These are phyloP conservation scores for Lathronympha strigana DNA, from an alignment of 2,888 invertebrate genomes.

Conservation along the genomic window DNA sequence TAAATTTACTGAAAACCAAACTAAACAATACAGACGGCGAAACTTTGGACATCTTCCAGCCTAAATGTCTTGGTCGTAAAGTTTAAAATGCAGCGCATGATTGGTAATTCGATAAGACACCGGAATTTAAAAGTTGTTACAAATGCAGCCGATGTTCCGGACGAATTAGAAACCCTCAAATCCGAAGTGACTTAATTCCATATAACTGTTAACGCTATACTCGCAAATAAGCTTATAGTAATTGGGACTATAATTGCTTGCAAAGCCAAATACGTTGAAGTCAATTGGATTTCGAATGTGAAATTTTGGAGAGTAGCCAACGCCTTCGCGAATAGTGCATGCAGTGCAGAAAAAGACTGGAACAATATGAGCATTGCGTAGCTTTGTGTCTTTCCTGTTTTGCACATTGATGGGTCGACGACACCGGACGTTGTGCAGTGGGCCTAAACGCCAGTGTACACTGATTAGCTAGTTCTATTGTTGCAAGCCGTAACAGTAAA, in stretches of 20 bases:
- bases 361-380: conserved; percentile 4
- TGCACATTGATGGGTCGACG: conserved; percentile 55
- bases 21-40: conserved; percentile 43
- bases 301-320: conserved; percentile 68
- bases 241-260: neutral
- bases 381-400: conserved; percentile 9
- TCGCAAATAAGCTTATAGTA: neutral
- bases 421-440: conserved; percentile 48
- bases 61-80: conserved; percentile 20
- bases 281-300: neutral
- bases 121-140: conserved; percentile 47
- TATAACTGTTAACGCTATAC: neutral
- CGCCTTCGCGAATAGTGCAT: conserved; percentile 62
- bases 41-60: conserved; percentile 31
- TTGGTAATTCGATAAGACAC: conserved; percentile 13
- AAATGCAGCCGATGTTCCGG: conserved; percentile 57
- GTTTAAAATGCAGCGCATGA: conserved; percentile 20
- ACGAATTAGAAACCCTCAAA: conserved; percentile 41
- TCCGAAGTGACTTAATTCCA: neutral
- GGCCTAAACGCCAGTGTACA: neutral
- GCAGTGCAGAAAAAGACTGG: conserved; percentile 13
- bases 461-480: no score
- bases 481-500: no score
- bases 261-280: neutral
- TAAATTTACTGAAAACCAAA: conserved; percentile 54